These are phyloP conservation scores for Crocallis elinguaria DNA, from an alignment of 2,888 invertebrate genomes.

Conservation along the genomic window DNA sequence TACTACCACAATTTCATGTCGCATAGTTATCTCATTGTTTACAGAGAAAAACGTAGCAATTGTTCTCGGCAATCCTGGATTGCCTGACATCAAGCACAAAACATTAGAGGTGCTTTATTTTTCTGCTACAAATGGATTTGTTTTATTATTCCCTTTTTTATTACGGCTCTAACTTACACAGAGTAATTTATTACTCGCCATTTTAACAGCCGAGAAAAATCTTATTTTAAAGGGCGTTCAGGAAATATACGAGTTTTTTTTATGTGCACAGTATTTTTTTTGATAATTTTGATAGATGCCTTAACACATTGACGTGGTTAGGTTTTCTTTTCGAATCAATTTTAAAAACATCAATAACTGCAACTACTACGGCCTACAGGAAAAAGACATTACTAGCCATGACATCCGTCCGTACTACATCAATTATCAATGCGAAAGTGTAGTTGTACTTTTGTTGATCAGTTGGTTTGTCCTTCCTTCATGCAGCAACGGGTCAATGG, in stretches of 20 bases:
- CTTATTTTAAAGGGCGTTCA: conserved; percentile 30
- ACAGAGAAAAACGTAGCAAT: conserved; percentile 41
- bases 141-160: conserved; percentile 42
- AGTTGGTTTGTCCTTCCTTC: too few relatives aligned
- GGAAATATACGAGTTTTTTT: conserved; percentile 21
- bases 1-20: conserved; percentile 16
- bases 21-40: conserved; percentile 41
- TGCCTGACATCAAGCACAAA: conserved; percentile 40
- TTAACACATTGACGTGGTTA: conserved; percentile 8
- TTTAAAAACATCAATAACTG: too few relatives aligned
- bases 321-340: too few relatives aligned
- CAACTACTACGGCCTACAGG: too few relatives aligned
- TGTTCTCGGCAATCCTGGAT: conserved; percentile 43
- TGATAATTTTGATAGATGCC: conserved; percentile 24
- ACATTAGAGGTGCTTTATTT: conserved; percentile 39
- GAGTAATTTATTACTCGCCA: conserved; percentile 31
- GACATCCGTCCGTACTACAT: too few relatives aligned
- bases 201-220: conserved; percentile 29
- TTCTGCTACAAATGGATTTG: conserved; percentile 45
- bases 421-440: too few relatives aligned
- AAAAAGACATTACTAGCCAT: too few relatives aligned
- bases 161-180: conserved; percentile 34
- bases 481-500: too few relatives aligned
- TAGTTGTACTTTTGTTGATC: too few relatives aligned
- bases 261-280: conserved; percentile 17